Evolutionary conservation across 2,113 vertebrate species (phyloP), one percentile per base, ranked within the genome.

Genomic region (Oenanthe oenanthe): DNA sequence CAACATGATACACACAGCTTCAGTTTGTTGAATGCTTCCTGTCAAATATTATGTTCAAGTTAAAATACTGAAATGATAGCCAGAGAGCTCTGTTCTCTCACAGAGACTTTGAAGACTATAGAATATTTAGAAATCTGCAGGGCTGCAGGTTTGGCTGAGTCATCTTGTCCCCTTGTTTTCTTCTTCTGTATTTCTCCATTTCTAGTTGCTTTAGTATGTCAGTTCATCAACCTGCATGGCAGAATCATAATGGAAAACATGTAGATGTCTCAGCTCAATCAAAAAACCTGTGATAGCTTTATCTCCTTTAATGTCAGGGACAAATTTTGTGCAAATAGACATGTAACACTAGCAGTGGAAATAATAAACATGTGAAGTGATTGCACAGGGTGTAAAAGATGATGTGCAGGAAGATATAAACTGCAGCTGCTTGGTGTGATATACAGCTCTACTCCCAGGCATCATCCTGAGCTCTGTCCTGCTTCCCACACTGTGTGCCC

Each of bases 351-450:
- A 29, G 63, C 56, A 79, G 60, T 7, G 88, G 75, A 73, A 95
- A 43, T 74, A 25, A 29, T 63, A 47, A 81, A 40, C 1, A 1
- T 8, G 1, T 63, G 16, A 72, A 89, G 48, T 65, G 61, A 77
- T 78, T 71, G 40, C 74, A 68, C 4, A 4, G 60, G 42, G 8
- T 76, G 54, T 75, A 60, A 86, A 82, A 88, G 71, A 70, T 82
- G 63, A 60, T 51, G 22, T 53, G n/a, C 70, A 80, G 75, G 62
- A 61, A 82, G 75, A 70, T 5, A 62, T 58, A 85, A 88, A 53
- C 43, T 31, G 31, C 0, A 0, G 31, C 57, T 66, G 19, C n/a
- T 60, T 0, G 0, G 4, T 4, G 0, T 78, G 50, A 84, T 87
- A 7, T 3, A 24, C 70, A 68, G 31, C 66, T 77, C 17, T 75